Conservation (phyloP, 2,888 invertebrate species). For the Leptura quadrifasciata region DNA sequence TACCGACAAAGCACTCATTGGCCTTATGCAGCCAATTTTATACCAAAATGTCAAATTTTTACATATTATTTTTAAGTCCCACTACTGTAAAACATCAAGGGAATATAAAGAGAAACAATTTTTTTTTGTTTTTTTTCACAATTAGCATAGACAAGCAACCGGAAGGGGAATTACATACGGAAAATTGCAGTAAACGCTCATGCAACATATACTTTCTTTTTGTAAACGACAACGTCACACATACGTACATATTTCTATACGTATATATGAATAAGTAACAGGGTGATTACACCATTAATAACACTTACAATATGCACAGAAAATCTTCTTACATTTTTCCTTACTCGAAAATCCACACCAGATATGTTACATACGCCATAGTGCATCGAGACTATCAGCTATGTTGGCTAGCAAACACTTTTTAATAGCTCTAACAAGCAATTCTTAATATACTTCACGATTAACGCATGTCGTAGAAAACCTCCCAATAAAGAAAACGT, state of each 20-base stretch:
- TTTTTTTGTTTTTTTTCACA: not conserved
- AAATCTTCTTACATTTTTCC: not conserved
- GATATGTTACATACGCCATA: too few species aligned
- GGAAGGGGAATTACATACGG: slow-evolving; percentile 1
- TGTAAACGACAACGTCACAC: not conserved
- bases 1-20: not conserved
- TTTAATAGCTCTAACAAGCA: too few species aligned
- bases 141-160: not conserved
- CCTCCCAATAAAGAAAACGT: too few species aligned
- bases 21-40: not conserved
- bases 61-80: not conserved
- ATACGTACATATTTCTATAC: not conserved
- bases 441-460: too few species aligned
- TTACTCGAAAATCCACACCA: not conserved
- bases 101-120: not conserved
- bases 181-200: slow-evolving; percentile 7
- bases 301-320: not conserved
- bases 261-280: not conserved
- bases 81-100: slow-evolving; percentile 17
- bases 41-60: slow-evolving; percentile 1
- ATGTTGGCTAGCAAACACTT: not conserved
- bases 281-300: not conserved
- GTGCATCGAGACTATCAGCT: too few species aligned
- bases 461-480: too few species aligned
- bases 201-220: not conserved